phyloP scores from a whole-genome alignment of 2,888 invertebrate genomes.

The Callyntrura guangdongensis region DNA sequence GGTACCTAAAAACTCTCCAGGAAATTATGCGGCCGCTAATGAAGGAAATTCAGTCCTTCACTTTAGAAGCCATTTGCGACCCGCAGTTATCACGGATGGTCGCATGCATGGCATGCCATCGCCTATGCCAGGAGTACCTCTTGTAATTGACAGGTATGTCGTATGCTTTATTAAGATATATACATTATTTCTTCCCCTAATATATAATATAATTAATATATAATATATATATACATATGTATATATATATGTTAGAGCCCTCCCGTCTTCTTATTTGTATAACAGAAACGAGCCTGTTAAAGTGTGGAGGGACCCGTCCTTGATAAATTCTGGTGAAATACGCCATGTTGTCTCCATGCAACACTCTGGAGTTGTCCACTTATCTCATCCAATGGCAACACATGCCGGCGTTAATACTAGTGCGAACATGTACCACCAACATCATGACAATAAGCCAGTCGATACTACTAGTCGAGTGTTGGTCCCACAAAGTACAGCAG shows the following conservation, averaged over 20 bases:
- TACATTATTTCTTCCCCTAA: not conserved
- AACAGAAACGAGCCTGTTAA: slow-evolving; percentile 85
- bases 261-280: not conserved
- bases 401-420: slow-evolving; percentile 79
- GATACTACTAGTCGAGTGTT: slow-evolving; percentile 74
- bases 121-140: slow-evolving; percentile 59
- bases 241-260: too few relatives aligned
- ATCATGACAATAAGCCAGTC: slow-evolving; percentile 73
- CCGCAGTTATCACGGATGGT: slow-evolving; percentile 72
- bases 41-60: slow-evolving; percentile 74
- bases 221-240: too few relatives aligned
- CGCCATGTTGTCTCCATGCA: slow-evolving; percentile 89
- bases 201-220: too few relatives aligned
- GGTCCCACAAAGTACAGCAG: slow-evolving; percentile 26
- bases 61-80: slow-evolving; percentile 64
- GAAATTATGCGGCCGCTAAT: slow-evolving; percentile 58
- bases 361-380: slow-evolving; percentile 87
- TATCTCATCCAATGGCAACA: slow-evolving; percentile 82
- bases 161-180: too few relatives aligned
- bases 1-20: slow-evolving; percentile 66
- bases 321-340: slow-evolving; percentile 87
- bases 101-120: slow-evolving; percentile 67
- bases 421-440: slow-evolving; percentile 66
- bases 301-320: slow-evolving; percentile 88
- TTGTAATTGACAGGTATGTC: slow-evolving; percentile 78